A percentile compares a stretch with the other conserved stretches of the same genome.
phyloP scores from a whole-genome alignment of 2,888 invertebrate genomes.

The Baccha elongata region DNA sequence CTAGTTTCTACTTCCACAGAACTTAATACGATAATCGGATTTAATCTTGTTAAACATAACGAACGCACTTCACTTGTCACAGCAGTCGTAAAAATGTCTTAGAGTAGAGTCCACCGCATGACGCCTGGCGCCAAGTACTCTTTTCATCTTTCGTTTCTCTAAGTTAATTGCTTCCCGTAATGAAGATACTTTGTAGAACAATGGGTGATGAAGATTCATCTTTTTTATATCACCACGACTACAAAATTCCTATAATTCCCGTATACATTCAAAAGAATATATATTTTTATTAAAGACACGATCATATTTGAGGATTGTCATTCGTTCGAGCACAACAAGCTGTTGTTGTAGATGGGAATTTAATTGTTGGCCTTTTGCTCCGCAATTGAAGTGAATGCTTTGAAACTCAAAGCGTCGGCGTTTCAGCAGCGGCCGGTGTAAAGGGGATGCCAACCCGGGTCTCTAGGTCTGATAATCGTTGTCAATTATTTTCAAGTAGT shows the following conservation, averaged over 20 bases:
- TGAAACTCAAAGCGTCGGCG: slow-evolving; percentile 38
- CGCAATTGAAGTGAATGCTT: slow-evolving; percentile 60
- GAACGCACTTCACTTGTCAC: slow-evolving; percentile 64
- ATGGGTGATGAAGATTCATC: slow-evolving; percentile 54
- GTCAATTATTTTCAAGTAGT: slow-evolving; percentile 41
- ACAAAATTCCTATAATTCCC: slow-evolving; percentile 9
- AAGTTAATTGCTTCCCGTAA: slow-evolving; percentile 64
- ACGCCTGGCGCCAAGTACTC: slow-evolving; percentile 71
- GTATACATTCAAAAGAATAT: slow-evolving; percentile 31
- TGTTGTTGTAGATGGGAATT: slow-evolving; percentile 63
- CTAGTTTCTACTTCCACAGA: slow-evolving; percentile 40
- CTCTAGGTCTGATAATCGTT: slow-evolving; percentile 39
- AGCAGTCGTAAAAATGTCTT: slow-evolving; percentile 40
- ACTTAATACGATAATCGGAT: slow-evolving; percentile 56
- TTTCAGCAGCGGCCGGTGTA: too few relatives aligned
- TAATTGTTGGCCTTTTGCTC: slow-evolving; percentile 69
- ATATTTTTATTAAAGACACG: slow-evolving; percentile 33
- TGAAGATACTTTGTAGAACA: slow-evolving; percentile 54
- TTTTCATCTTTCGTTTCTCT: slow-evolving; percentile 59
- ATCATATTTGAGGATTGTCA: slow-evolving; percentile 26
- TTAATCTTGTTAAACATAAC: slow-evolving; percentile 44
- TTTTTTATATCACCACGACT: not conserved
- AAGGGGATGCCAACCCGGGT: not conserved
- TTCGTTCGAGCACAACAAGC: slow-evolving; percentile 31
- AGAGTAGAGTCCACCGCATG: slow-evolving; percentile 53